These are phyloP conservation scores for Malurus splendens DNA, from an alignment of 2,797 vertebrate genomes.

Conservation along the genomic window DNA sequence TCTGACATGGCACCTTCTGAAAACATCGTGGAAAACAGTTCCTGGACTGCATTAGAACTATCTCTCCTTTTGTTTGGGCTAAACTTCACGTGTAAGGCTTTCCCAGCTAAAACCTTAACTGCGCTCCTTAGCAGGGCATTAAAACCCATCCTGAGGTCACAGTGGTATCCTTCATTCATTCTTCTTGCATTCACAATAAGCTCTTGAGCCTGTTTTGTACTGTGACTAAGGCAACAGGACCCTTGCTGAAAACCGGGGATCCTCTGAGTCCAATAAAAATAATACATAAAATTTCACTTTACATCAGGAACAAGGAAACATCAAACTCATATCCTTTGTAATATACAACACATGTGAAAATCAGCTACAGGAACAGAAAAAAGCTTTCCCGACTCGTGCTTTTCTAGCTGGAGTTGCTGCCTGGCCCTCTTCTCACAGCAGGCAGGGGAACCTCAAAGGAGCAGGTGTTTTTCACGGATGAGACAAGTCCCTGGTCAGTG, in stretches of 20 bases:
- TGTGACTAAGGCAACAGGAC: not conserved
- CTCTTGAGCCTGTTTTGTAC: not conserved
- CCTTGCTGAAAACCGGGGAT: not conserved
- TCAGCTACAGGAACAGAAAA: not conserved
- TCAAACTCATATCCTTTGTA: not conserved
- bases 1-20: not conserved
- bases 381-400: not conserved
- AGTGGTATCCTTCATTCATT: not conserved
- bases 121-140: not conserved
- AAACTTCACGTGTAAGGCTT: not conserved
- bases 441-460: slow-evolving; percentile 36
- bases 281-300: not conserved
- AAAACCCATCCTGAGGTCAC: not conserved
- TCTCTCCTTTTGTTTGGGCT: not conserved
- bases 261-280: not conserved
- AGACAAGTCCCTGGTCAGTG: not conserved
- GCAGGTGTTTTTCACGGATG: slow-evolving; percentile 3
- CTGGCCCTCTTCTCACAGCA: not conserved
- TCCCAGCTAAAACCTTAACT: not conserved
- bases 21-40: not conserved
- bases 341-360: slow-evolving; percentile 23
- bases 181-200: not conserved
- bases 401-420: not conserved
- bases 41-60: not conserved
- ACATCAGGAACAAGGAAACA: not conserved